A percentile compares a stretch with the other conserved stretches of the same genome.
phyloP scores from a whole-genome alignment of 2,113 vertebrate genomes.

The Hyla sarda region DNA sequence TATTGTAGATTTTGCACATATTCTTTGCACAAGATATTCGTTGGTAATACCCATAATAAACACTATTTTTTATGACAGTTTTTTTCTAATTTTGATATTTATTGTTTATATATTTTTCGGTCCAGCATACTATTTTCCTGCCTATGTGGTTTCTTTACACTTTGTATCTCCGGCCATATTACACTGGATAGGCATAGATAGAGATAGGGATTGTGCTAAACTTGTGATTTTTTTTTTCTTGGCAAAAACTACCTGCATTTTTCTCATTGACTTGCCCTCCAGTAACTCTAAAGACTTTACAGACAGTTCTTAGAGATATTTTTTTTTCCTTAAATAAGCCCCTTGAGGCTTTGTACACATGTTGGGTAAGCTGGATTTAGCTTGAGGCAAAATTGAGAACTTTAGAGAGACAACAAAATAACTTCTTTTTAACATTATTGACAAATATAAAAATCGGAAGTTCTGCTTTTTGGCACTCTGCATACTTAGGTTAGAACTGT shows the following conservation, averaged over 20 bases:
- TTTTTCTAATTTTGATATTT: too few relatives aligned
- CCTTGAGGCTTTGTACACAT: constrained; percentile 56
- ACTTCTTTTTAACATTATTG: neutral
- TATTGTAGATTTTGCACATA: too few relatives aligned
- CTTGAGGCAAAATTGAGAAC: constrained; percentile 62
- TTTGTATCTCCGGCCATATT: too few relatives aligned
- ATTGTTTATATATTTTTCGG: too few relatives aligned
- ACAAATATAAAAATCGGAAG: neutral
- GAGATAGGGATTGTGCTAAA: too few relatives aligned
- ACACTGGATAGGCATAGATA: too few relatives aligned
- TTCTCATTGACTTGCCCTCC: constrained; percentile 57
- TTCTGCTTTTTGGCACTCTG: neutral
- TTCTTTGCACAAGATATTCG: too few relatives aligned
- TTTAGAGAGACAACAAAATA: constrained; percentile 57
- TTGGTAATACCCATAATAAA: too few relatives aligned
- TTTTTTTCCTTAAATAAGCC: constrained; percentile 27
- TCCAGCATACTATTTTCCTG: too few relatives aligned
- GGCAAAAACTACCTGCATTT: constrained; percentile 55
- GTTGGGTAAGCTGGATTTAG: constrained; percentile 55
- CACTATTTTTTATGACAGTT: too few relatives aligned
- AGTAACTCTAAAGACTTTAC: constrained; percentile 55
- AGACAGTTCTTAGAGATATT: constrained; percentile 32
- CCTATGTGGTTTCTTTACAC: too few relatives aligned
- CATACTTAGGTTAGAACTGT: neutral
- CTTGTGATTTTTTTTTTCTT: neutral